These are phyloP conservation scores for Drosophila flavopinicola DNA, from an alignment of 2,888 invertebrate species.

Conservation along the genomic window DNA sequence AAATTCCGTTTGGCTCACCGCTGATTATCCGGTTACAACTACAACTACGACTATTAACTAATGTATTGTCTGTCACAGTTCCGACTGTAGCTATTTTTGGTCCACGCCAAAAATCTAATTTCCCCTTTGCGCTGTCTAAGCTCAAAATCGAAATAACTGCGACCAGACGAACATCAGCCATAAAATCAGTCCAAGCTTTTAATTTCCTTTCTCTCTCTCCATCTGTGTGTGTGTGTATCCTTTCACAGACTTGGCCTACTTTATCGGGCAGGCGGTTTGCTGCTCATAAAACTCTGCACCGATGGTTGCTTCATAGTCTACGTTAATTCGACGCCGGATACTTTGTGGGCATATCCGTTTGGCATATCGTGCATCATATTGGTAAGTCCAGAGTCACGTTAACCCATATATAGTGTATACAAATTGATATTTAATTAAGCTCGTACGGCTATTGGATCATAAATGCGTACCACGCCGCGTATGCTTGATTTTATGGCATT, in stretches of 20 bases:
- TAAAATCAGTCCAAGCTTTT: constrained; percentile 37
- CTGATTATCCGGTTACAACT: constrained; percentile 11
- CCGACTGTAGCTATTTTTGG: constrained; percentile 11
- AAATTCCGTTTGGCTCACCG: not conserved
- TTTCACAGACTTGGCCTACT: constrained; percentile 86
- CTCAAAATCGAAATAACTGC: constrained; percentile 33
- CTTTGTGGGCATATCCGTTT: constrained; percentile 87
- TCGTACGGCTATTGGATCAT: not conserved
- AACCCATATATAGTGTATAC: not conserved
- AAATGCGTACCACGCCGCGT: constrained; percentile 17
- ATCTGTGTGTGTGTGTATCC: not conserved
- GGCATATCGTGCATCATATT: constrained; percentile 86
- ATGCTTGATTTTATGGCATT: constrained; percentile 43
- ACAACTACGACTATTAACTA: constrained; percentile 16
- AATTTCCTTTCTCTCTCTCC: constrained; percentile 44
- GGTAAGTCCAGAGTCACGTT: constrained; percentile 85
- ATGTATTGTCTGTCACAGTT: constrained; percentile 4
- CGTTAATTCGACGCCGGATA: constrained; percentile 86
- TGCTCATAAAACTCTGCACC: constrained; percentile 86
- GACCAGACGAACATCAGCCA: constrained; percentile 36
- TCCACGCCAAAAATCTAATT: constrained; percentile 39
- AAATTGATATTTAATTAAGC: constrained; percentile 40
- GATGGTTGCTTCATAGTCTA: constrained; percentile 88
- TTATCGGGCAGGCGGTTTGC: constrained; percentile 87
- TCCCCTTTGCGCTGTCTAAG: constrained; percentile 52